These are phyloP conservation scores for Hesperophylax magnus DNA, from an alignment of 1,140 invertebrate genomes.

Conservation along the genomic window DNA sequence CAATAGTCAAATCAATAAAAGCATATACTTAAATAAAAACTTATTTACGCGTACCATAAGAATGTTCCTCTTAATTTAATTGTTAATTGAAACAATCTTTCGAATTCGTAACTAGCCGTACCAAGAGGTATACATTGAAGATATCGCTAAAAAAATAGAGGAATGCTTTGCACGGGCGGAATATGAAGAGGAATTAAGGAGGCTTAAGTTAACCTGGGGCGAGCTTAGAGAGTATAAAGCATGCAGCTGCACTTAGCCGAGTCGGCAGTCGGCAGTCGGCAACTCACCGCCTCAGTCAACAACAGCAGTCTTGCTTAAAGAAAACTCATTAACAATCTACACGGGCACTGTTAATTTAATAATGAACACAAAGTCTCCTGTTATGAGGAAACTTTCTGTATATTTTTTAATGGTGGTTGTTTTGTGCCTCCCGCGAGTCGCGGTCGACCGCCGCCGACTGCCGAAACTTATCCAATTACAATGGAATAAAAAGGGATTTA, in stretches of 20 bases:
- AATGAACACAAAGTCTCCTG: constrained; percentile 53
- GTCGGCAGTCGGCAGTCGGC: not conserved
- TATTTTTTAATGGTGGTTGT: constrained; percentile 55
- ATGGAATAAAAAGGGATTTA: constrained; percentile 54
- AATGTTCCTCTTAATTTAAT: too few species aligned
- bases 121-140: too few species aligned
- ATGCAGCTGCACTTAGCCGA: not conserved
- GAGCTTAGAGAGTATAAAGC: not conserved
- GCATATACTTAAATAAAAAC: too few species aligned
- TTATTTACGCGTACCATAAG: too few species aligned
- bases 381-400: constrained; percentile 54
- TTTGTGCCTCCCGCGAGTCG: constrained; percentile 32
- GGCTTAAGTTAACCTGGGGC: not conserved
- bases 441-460: constrained; percentile 35
- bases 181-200: not conserved
- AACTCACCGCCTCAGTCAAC: not conserved
- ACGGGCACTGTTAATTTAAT: constrained; percentile 56
- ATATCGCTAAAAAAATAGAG: not conserved
- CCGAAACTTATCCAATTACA: constrained; percentile 58
- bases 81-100: too few species aligned
- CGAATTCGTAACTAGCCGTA: too few species aligned
- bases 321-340: constrained; percentile 56
- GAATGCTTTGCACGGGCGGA: not conserved
- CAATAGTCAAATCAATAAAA: too few species aligned
- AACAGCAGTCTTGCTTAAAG: constrained; percentile 33